Conservation (phyloP, 1,140 invertebrate genomes). For the Drosophila watanabei region DNA sequence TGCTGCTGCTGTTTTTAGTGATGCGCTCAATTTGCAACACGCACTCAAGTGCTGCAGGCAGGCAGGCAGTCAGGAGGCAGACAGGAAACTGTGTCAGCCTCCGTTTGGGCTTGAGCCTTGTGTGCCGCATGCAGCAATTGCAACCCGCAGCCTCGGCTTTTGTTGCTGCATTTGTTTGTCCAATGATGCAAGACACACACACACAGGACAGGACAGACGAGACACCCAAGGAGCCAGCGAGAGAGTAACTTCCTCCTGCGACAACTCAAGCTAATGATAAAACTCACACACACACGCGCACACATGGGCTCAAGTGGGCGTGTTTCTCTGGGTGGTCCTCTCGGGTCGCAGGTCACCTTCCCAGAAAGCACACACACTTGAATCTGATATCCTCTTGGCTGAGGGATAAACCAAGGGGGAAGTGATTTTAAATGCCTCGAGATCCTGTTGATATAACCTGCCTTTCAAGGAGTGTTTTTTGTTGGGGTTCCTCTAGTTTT, state of each 20-base stretch:
- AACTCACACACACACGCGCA: conserved; percentile 18
- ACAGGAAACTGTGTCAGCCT: conserved; percentile 72
- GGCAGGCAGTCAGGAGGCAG: conserved; percentile 32
- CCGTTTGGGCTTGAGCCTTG: conserved; percentile 19
- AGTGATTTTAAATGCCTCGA: conserved; percentile 18
- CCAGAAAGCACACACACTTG: conserved; percentile 26
- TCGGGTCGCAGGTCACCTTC: conserved; percentile 26
- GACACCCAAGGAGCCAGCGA: conserved; percentile 17
- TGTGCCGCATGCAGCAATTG: conserved; percentile 26
- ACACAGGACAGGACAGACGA: conserved; percentile 2
- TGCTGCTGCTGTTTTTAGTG: conserved; percentile 58
- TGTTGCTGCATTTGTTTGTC: conserved; percentile 68
- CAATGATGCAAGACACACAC: conserved; percentile 48
- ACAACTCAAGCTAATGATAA: conserved; percentile 70
- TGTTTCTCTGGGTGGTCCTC: conserved; percentile 34
- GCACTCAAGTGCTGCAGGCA: conserved; percentile 50
- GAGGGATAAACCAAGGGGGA: conserved; percentile 23
- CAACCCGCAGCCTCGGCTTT: conserved; percentile 44
- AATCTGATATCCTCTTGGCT: conserved; percentile 30
- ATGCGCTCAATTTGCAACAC: conserved; percentile 80
- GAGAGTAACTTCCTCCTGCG: conserved; percentile 59
- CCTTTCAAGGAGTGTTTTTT: background rate
- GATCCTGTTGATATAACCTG: conserved; percentile 19
- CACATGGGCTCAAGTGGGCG: conserved; percentile 35
- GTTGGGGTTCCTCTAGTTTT: background rate